Evolutionary conservation across 2,888 invertebrate genomes (phyloP), one percentile per base, ranked within the genome.

Genomic region (Apodemia arnacis): DNA sequence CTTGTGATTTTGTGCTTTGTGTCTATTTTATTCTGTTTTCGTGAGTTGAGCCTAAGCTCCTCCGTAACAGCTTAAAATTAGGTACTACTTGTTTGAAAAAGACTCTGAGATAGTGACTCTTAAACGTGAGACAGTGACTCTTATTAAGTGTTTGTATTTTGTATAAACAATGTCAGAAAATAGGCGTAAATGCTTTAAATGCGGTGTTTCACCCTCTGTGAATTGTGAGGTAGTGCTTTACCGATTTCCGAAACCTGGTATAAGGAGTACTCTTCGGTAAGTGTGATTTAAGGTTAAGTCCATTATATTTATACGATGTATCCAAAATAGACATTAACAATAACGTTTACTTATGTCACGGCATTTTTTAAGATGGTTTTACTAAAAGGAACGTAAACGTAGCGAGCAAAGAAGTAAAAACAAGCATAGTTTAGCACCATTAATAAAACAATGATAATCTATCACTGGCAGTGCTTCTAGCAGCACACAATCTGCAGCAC

Each of bases 211-310:
- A 63, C 59, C 59, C 11, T 24, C 59, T 1, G 59, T 63, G 21
- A 24, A 63, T 21, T 24, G 59, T 38, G 59, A 63, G 21, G 21
- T 63, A n/a, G 59, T 63, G 2, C 59, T 63, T 24, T 63, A 63
- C 21, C n/a, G 59, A 63, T 63, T 63, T 63, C 59, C 59, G 59
- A 63, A 63, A 63, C 59, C 59, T 18, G 59, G 59, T 21, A 38
- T 38, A 11, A 63, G 59, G 21, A 63, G 59, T 24, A 63, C 59
- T 10, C 59, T 63, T 63, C 59, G 59, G 59, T 63, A 63, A 21
- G 59, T 63, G 21, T 24, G 21, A 63, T 24, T 21, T 63, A 10
- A 21, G 15, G 38, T 11, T 38, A 38, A 8, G 38, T 38, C 34
- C 1, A n/a, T n/a, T n/a, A 59, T 15, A 7, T n/a, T 3, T 59